Percentiles rank a stretch among this genome's conserved stretches.
Conservation (phyloP, 2,888 invertebrate genomes). For the Poecilobothrus nobilitatus region DNA sequence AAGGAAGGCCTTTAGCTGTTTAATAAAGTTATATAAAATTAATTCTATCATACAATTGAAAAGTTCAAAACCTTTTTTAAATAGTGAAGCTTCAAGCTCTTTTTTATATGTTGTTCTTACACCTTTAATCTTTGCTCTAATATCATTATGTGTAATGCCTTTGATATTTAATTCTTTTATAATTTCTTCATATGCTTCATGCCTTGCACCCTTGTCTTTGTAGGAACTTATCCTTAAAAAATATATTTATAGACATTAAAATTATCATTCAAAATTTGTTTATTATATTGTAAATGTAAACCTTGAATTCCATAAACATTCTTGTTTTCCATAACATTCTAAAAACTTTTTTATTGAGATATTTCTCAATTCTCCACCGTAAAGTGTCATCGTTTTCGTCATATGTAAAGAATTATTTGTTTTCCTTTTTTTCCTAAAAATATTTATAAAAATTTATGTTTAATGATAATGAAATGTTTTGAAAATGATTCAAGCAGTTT, state of each 20-base stretch:
- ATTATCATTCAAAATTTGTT: no score
- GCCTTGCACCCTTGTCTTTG: conserved; percentile 33
- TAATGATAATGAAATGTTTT: background rate
- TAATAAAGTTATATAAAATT: background rate
- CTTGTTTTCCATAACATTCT: conserved; percentile 34
- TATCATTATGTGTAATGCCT: conserved; percentile 32
- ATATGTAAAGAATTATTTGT: background rate
- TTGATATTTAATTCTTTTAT: conserved; percentile 33
- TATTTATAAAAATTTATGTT: no score
- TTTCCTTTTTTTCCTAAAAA: background rate
- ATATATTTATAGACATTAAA: background rate
- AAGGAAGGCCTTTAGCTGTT: conserved; percentile 23
- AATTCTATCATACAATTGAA: background rate
- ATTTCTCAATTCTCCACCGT: conserved; percentile 30
- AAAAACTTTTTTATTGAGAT: conserved; percentile 34
- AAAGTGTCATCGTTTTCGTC: conserved; percentile 27
- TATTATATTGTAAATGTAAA: background rate
- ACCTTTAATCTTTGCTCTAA: conserved; percentile 41
- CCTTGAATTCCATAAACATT: conserved; percentile 33
- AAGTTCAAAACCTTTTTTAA: conserved; percentile 8
- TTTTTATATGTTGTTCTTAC: conserved; percentile 41
- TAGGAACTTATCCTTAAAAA: conserved; percentile 27
- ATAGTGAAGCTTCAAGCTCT: conserved; percentile 25
- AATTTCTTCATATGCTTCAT: conserved; percentile 33
- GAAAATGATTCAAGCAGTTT: background rate